Conservation (phyloP, 2,888 invertebrate genomes). For the Vesta saturnalis region DNA sequence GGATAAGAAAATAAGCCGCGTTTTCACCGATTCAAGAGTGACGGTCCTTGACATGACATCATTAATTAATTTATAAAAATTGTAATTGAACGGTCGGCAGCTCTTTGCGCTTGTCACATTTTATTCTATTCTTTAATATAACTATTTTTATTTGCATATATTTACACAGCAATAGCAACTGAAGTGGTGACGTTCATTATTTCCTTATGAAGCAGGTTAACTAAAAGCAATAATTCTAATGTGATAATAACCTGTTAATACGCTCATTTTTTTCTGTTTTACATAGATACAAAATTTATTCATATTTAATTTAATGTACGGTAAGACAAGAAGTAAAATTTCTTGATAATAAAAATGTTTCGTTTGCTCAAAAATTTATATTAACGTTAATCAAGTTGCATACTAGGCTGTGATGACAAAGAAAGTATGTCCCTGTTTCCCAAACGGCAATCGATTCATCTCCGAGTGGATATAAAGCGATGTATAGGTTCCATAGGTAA, state of each 20-base stretch:
- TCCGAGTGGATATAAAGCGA: too few relatives aligned
- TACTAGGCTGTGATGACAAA: too few relatives aligned
- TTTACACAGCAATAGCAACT: constrained; percentile 7
- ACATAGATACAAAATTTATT: too few relatives aligned
- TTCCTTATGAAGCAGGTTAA: constrained; percentile 3
- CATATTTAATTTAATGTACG: too few relatives aligned
- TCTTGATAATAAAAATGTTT: too few relatives aligned
- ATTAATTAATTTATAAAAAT: constrained; percentile 45
- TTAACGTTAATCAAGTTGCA: too few relatives aligned
- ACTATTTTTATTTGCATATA: constrained; percentile 31
- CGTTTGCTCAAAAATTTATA: too few relatives aligned
- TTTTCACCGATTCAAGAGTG: constrained; percentile 40
- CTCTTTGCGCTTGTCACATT: constrained; percentile 36
- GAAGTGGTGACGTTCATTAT: constrained; percentile 14
- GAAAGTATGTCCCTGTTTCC: too few relatives aligned
- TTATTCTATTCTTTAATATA: constrained; percentile 28
- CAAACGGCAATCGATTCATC: too few relatives aligned
- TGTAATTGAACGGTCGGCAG: constrained; percentile 40
- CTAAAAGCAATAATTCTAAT: constrained; percentile 6
- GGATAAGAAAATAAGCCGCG: constrained; percentile 39
- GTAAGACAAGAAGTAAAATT: too few relatives aligned
- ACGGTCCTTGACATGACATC: constrained; percentile 37
- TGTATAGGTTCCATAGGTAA: too few relatives aligned
- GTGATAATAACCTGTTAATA: neutral
- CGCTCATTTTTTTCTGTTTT: neutral